Base-by-base conservation (phyloP, 2,888 invertebrate genomes). In the Acrocyrtus sp. region DNA sequence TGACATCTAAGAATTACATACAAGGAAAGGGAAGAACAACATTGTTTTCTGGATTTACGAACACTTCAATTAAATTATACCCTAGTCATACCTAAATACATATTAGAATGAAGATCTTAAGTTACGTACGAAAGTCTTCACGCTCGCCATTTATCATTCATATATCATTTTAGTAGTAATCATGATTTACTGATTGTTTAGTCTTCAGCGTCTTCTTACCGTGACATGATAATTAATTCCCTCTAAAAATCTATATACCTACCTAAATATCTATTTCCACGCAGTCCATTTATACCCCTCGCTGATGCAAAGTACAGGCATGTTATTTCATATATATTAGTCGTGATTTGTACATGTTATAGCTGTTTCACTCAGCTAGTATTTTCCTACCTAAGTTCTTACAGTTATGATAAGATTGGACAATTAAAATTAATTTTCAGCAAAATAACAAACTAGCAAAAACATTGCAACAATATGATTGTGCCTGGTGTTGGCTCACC, bases 41-140 rank as follows among this genome's bases (percentile, higher is more conserved):
- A 47, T 47, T 17, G 6, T n/a, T 56, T 57, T 56, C 51, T 41
- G 58, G 50, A 54, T 24, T 70, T 48, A 70, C 70, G 70, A 62
- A 69, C 68, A 69, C 68, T 69, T 54, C 43, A 27, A 26, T 27
- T 21, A 17, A 66, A 15, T 50, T 45, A 54, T 43, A 21, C n/a
- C n/a, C n/a, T n/a, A n/a, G n/a, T n/a, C n/a, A n/a, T n/a, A n/a
- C n/a, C n/a, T n/a, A n/a, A n/a, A n/a, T n/a, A n/a, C n/a, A n/a
- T n/a, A n/a, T n/a, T 24, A 21, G 41, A 63, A 60, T 69, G 68
- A 69, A 69, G 68, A 69, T 69, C 68, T 69, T 48, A 54, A 47
- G 61, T 69, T 69, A 58, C 68, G 3, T 65, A 24, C 47, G 15
- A 51, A 69, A 69, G 68, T 69, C 68, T 69, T 69, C 68, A 69